phyloP scores from a whole-genome alignment of 1,140 invertebrate genomes.

The Tachypleus tridentatus region DNA sequence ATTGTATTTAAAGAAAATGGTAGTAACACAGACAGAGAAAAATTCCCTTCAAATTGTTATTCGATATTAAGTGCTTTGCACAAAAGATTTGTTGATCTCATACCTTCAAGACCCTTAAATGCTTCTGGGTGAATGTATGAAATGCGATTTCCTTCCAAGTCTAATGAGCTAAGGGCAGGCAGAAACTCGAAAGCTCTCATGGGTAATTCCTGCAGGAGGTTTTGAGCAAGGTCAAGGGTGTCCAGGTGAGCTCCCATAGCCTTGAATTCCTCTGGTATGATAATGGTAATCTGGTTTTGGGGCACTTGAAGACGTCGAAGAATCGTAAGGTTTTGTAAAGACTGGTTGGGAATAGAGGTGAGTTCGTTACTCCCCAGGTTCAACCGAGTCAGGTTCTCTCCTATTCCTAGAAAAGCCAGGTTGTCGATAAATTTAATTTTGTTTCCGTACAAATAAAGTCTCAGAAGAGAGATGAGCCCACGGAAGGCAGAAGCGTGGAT shows the following conservation, averaged over 20 bases:
- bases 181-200: conserved; percentile 19
- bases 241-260: conserved; percentile 21
- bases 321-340: conserved; percentile 18
- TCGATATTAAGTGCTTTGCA: too few relatives aligned
- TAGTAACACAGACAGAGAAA: too few relatives aligned
- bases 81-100: conserved; percentile 15
- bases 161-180: conserved; percentile 23
- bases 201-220: conserved; percentile 20
- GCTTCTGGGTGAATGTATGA: conserved; percentile 22
- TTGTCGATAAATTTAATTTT: conserved; percentile 23
- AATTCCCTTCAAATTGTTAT: too few relatives aligned
- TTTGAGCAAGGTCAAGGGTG: conserved; percentile 22
- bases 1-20: too few relatives aligned
- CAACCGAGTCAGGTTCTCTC: conserved; percentile 24
- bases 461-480: conserved; percentile 23
- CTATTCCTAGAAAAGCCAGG: conserved; percentile 23
- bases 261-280: conserved; percentile 18
- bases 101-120: conserved; percentile 47
- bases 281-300: conserved; percentile 22
- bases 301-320: conserved; percentile 23
- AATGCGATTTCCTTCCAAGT: conserved; percentile 26
- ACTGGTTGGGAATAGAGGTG: conserved; percentile 16
- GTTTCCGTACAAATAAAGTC: conserved; percentile 26
- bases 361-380: conserved; percentile 27
- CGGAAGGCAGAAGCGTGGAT: conserved; percentile 22